Base-by-base conservation (phyloP, 2,113 vertebrate species). In the Tylochromis polylepis region DNA sequence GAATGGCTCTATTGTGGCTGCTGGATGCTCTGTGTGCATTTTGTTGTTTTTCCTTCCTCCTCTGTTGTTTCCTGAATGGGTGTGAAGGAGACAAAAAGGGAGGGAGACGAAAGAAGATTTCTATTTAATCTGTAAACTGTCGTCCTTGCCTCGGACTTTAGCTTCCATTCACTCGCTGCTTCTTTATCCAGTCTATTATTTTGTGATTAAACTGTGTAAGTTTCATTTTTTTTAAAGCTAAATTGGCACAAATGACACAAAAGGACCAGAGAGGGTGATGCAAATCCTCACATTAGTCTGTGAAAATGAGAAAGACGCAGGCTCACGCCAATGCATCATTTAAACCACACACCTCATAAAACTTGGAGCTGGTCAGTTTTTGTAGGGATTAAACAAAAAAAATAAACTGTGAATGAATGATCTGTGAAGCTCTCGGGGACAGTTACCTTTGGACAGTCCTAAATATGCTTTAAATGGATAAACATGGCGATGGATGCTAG, bases 21-120 rank as follows among this genome's bases (percentile, higher is more conserved):
- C 22, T 2, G 67, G 89, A 90, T 81, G 80, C 79, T 80, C 38
- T 75, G 41, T 75, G 41, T 75, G 67, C 41, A 43, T 75, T 83
- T 56, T 81, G 85, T 86, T 89, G 91, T 90, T 88, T 51, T 90
- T 91, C 78, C 81, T 90, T 91, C 89, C 89, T 91, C 80, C 78
- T 83, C 81, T 62, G 65, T 87, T 86, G 80, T 84, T 91, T 93
- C 88, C 92, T 90, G 82, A 20, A 57, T 79, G 82, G 82, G 65
- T 87, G 79, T 87, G 84, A 72, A 72, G 7, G 16, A 72, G 16
- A 18, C 67, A 75, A 29, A 49, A 24, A 9, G 12, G 11, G 51
- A 22, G 34, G 12, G 6, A 57, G 34, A 38, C 43, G 29, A 67
- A 3, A 2, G 11, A 43, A 46, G 5, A 49, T 31, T 49, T 62